Percentiles rank a stretch among this genome's conserved stretches.
Evolutionary conservation across 2,888 invertebrate species (phyloP).

Genomic region (Hipparchia sbordonii): DNA sequence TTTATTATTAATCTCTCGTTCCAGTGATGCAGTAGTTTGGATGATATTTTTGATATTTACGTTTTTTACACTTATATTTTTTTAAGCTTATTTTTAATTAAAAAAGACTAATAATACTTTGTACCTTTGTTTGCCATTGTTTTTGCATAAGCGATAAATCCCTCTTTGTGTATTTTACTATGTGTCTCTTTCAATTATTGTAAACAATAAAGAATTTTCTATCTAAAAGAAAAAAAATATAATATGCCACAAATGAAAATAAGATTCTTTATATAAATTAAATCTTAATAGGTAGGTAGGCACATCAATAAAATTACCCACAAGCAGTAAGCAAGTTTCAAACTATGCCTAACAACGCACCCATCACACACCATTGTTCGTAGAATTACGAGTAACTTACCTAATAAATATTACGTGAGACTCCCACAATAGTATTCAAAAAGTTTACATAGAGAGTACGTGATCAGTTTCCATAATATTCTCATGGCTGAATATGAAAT

Average conservation of each 20-base stretch:
- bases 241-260: not conserved
- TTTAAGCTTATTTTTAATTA: no score
- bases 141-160: no score
- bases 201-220: no score
- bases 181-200: no score
- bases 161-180: no score
- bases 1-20: no score
- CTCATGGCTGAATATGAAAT: slow-evolving; percentile 42
- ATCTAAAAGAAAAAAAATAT: no score
- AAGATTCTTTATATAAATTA: not conserved
- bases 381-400: slow-evolving; percentile 15
- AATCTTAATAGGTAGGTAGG: not conserved
- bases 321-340: not conserved
- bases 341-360: not conserved
- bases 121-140: no score
- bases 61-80: no score
- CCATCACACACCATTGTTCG: slow-evolving; percentile 3
- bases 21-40: no score
- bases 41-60: no score
- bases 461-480: slow-evolving; percentile 29
- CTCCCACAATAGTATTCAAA: slow-evolving; percentile 25
- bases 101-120: no score
- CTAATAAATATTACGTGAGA: slow-evolving; percentile 21
- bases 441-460: slow-evolving; percentile 25
- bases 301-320: not conserved